Base-by-base conservation (phyloP, 2,113 vertebrate genomes). In the Carassius auratus region DNA sequence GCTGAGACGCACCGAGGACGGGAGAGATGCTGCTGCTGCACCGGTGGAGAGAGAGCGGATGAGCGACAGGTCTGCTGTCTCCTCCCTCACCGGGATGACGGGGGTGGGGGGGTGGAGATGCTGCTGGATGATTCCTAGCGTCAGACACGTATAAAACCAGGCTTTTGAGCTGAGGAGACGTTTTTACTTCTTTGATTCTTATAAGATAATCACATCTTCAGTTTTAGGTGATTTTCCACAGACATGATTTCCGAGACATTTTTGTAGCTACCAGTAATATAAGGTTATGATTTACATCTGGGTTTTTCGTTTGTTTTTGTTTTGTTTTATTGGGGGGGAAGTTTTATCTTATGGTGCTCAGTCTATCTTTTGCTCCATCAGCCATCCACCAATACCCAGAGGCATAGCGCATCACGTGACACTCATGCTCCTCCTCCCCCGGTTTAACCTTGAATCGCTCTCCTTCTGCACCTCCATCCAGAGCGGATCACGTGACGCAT, bases 361-460 rank as follows among this genome's bases (percentile, higher is more conserved):
- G 48, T 61, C 64, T 59, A 48, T 48, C 62, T 69, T 30, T 52
- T 30, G n/a, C 38, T 33, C 79, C 23, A 26, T 15, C 50, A 50
- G 10, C 48, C 12, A 50, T 45, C 3, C 42, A 3, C 45, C 45
- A 48, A 52, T 68, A 2, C 19, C 30, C 19, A 21, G 3, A 13
- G 36, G 45, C 12, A 48, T 12, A 12, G 45, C 45, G 52, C 52
- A 7, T 84, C 73, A 84, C 83, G 73, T 84, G 71, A 75, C 42
- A 21, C 52, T 48, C 33, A 17, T 2, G 36, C 55, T 42, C 33
- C 50, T 5, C 68, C 82, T 3, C 17, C 42, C 17, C 38, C 38
- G n/a, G 59, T 62, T 84, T 84, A 75, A 84, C 83, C 83, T 84
- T 84, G 83, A 84, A 21, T 17, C 17, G 55, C 57, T 75, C 69